These are phyloP conservation scores for Apocrypta bakeri DNA, from an alignment of 1,140 invertebrate species.

Conservation along the genomic window DNA sequence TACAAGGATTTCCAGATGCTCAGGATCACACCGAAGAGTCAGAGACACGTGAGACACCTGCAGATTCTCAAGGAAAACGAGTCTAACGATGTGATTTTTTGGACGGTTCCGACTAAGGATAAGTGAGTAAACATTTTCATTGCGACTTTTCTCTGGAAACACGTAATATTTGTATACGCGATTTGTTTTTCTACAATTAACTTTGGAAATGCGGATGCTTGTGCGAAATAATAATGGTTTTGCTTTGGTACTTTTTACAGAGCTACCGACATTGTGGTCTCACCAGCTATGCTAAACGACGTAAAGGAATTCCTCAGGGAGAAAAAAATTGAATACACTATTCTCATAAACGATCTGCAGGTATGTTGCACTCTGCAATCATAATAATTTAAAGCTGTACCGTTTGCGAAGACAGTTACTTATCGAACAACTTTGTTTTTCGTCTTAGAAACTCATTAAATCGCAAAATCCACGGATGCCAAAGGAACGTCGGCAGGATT, in stretches of 20 bases:
- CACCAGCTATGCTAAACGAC: slow-evolving; percentile 78
- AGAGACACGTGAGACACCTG: slow-evolving; percentile 63
- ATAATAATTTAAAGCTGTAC: not conserved
- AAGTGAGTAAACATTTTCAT: slow-evolving; percentile 57
- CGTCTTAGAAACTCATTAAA: slow-evolving; percentile 78
- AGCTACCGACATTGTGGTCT: slow-evolving; percentile 82
- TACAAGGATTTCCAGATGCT: slow-evolving; percentile 70
- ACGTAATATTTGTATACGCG: too few relatives aligned
- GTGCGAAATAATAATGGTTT: not conserved
- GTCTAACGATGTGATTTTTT: slow-evolving; percentile 75
- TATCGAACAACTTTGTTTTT: not conserved
- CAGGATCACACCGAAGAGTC: slow-evolving; percentile 62
- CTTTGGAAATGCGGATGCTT: not conserved
- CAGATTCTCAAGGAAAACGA: slow-evolving; percentile 65
- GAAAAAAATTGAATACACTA: slow-evolving; percentile 79
- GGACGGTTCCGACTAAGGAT: slow-evolving; percentile 68
- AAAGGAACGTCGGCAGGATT: slow-evolving; percentile 77
- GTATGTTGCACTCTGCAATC: slow-evolving; percentile 66
- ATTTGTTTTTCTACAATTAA: too few relatives aligned
- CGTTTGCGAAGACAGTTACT: too few relatives aligned
- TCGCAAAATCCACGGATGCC: slow-evolving; percentile 80
- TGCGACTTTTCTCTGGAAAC: too few relatives aligned
- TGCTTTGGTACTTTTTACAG: slow-evolving; percentile 65
- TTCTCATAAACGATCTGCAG: slow-evolving; percentile 84
- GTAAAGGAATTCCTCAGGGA: slow-evolving; percentile 80